phyloP scores from a whole-genome alignment of 2,797 vertebrate genomes.

The Pampus argenteus region DNA sequence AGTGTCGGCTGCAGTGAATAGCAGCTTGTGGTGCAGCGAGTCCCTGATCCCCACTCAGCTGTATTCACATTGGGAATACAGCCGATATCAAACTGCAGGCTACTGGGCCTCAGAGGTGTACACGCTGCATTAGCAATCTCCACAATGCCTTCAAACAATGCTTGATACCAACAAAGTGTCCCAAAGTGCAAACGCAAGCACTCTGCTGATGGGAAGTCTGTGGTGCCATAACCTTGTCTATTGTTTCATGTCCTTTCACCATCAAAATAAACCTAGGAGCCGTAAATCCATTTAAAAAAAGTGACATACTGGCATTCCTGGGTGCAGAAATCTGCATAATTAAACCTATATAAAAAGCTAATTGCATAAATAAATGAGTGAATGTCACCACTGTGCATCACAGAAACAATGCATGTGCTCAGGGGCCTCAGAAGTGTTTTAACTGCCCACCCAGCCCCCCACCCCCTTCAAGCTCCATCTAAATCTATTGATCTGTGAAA shows the following conservation, averaged over 20 bases:
- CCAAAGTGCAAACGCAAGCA: conserved; percentile 79
- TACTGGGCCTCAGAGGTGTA: conserved; percentile 75
- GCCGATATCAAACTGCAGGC: conserved; percentile 78
- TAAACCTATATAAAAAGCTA: conserved; percentile 83
- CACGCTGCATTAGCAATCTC: conserved; percentile 79
- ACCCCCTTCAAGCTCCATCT: conserved; percentile 87
- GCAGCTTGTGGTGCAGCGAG: conserved; percentile 78
- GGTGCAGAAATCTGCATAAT: conserved; percentile 77
- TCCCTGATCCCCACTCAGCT: conserved; percentile 81
- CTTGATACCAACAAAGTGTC: conserved; percentile 78
- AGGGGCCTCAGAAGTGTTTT: conserved; percentile 79
- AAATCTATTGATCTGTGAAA: conserved; percentile 99
- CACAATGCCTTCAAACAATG: conserved; percentile 81
- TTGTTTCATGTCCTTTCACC: conserved; percentile 80
- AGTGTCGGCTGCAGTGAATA: conserved; percentile 77
- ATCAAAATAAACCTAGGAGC: conserved; percentile 78
- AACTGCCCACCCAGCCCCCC: conserved; percentile 72
- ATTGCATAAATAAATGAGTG: conserved; percentile 81
- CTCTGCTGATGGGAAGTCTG: conserved; percentile 63
- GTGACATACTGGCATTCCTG: conserved; percentile 46
- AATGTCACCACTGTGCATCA: conserved; percentile 72
- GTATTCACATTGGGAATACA: conserved; percentile 78
- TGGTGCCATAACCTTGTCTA: conserved; percentile 78
- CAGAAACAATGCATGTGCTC: conserved; percentile 77
- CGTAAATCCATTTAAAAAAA: conserved; percentile 63